Evolutionary conservation across 2,888 invertebrate genomes (phyloP).

Genomic region (Dusona sp.): DNA sequence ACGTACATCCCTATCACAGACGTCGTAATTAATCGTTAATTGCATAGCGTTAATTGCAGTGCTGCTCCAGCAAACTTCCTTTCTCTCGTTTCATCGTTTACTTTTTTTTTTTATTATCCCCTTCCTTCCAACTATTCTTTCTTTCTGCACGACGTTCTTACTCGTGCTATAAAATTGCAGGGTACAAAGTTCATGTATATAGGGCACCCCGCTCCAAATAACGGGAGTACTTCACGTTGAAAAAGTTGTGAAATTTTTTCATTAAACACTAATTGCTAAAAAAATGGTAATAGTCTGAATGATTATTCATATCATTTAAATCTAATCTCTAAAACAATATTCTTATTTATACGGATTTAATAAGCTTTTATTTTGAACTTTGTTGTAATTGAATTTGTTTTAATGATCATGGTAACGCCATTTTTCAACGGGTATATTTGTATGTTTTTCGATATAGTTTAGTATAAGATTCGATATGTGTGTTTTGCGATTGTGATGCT

Average conservation of each 20-base stretch:
- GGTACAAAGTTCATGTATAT: not conserved
- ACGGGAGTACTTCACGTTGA: not conserved
- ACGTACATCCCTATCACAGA: constrained; percentile 41
- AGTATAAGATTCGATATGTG: not conserved
- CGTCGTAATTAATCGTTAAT: constrained; percentile 66
- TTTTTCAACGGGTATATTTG: not conserved
- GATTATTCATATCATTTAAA: not conserved
- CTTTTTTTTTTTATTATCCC: constrained; percentile 18
- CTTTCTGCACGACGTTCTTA: constrained; percentile 1
- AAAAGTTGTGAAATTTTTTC: not conserved
- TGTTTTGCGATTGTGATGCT: not conserved
- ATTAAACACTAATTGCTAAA: not conserved
- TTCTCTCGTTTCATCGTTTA: constrained; percentile 50
- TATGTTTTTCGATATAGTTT: not conserved
- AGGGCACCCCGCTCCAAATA: not conserved
- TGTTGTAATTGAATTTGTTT: not conserved
- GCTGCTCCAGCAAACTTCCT: constrained; percentile 60
- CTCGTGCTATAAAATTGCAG: constrained; percentile 8
- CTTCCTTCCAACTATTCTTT: constrained; percentile 17
- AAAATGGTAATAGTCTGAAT: not conserved
- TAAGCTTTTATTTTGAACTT: not conserved
- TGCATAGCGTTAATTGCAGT: constrained; percentile 66
- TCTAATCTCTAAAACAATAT: not conserved
- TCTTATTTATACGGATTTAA: no score
- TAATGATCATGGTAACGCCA: not conserved